Evolutionary conservation across 2,888 invertebrate species (phyloP).

Genomic region (Oxytorus armatus): DNA sequence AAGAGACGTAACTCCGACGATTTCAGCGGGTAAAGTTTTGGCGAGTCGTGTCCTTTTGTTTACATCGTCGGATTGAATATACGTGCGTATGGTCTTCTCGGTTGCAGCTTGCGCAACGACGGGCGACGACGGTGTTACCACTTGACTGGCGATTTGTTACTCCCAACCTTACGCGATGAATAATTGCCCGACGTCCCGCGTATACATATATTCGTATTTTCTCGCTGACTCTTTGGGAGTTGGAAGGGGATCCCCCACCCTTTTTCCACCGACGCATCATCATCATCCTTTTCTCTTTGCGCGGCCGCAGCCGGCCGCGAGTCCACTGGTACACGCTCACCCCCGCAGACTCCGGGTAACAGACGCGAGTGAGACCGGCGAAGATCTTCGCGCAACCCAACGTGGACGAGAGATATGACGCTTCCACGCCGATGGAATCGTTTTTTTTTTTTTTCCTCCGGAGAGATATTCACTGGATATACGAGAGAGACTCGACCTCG

Average conservation of each 20-base stretch:
- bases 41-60: background rate
- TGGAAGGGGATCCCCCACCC: background rate
- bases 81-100: constrained; percentile 65
- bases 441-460: no score
- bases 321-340: constrained; percentile 11
- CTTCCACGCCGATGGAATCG: constrained; percentile 72
- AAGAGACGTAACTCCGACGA: background rate
- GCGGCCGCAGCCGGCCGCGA: background rate
- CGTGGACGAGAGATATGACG: constrained; percentile 59
- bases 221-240: constrained; percentile 29
- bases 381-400: constrained; percentile 5
- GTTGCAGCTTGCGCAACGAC: constrained; percentile 70
- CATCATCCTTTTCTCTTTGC: constrained; percentile 2
- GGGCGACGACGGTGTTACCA: constrained; percentile 78
- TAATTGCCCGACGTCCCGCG: constrained; percentile 79
- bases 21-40: background rate
- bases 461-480: constrained; percentile 43
- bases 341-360: constrained; percentile 22
- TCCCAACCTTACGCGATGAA: constrained; percentile 82
- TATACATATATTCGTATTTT: constrained; percentile 45
- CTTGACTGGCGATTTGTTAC: constrained; percentile 84
- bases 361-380: constrained; percentile 38
- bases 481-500: constrained; percentile 54
- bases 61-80: constrained; percentile 10
- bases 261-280: background rate